phyloP scores from a whole-genome alignment of 2,113 vertebrate species.

The Ptilorrhoa leucosticta region DNA sequence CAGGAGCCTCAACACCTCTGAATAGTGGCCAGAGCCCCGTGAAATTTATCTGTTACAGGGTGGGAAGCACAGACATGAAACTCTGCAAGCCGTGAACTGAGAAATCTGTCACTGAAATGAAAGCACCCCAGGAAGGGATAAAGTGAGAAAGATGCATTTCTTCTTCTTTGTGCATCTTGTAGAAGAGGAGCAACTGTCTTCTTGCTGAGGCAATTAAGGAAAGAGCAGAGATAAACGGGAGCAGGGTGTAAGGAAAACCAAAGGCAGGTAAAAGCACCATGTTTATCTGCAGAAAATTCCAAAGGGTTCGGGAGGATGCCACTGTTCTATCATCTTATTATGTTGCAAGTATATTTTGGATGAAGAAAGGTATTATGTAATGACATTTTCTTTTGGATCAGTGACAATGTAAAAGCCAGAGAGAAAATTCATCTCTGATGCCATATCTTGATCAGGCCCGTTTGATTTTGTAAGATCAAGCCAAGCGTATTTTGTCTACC shows the following conservation, averaged over 20 bases:
- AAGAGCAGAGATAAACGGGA: neutral
- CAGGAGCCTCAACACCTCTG: neutral
- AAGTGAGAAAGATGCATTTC: neutral
- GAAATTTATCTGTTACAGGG: neutral
- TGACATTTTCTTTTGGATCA: neutral
- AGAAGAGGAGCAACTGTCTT: neutral
- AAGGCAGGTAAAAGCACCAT: neutral
- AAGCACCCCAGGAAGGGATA: neutral
- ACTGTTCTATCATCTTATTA: neutral
- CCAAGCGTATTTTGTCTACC: neutral
- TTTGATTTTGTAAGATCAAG: neutral
- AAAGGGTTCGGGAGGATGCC: neutral
- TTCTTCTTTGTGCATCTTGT: neutral
- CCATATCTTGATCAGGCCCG: neutral
- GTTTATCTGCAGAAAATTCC: neutral
- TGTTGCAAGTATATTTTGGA: neutral
- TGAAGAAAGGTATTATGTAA: neutral
- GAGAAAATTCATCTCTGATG: neutral
- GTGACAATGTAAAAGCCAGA: neutral
- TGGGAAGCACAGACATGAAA: neutral
- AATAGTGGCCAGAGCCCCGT: neutral
- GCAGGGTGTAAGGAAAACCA: neutral
- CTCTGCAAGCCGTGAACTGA: rapidly evolving
- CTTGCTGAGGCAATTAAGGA: neutral
- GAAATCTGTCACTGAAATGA: neutral